phyloP scores from a whole-genome alignment of 2,888 invertebrate genomes.

The Pandemis heparana region DNA sequence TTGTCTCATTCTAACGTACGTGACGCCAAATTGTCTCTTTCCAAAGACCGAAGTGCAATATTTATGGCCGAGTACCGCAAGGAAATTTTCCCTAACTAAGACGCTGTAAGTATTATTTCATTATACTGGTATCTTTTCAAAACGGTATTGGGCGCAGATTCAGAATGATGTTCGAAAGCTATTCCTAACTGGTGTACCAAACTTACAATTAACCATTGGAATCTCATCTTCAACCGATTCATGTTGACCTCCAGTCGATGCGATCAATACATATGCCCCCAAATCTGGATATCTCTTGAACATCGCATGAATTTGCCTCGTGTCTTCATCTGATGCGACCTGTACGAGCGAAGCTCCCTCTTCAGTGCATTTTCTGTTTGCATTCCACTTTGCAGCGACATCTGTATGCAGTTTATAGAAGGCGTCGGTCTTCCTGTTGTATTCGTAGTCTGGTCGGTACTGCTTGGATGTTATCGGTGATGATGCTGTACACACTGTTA shows the following conservation, averaged over 20 bases:
- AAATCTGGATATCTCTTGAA: conserved; percentile 40
- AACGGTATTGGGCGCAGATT: too few relatives aligned
- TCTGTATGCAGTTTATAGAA: neutral
- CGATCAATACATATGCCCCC: conserved; percentile 25
- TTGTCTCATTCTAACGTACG: too few relatives aligned
- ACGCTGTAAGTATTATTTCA: too few relatives aligned
- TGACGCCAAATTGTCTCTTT: too few relatives aligned
- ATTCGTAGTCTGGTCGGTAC: conserved; percentile 40
- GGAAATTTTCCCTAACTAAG: too few relatives aligned
- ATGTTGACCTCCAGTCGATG: conserved; percentile 24
- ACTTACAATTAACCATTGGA: conserved; percentile 35
- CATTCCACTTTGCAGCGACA: neutral
- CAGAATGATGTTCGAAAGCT: too few relatives aligned
- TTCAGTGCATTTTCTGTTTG: neutral
- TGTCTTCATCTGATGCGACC: neutral
- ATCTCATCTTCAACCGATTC: conserved; percentile 33
- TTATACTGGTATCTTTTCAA: too few relatives aligned
- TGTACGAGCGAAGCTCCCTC: neutral
- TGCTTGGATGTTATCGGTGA: conserved; percentile 16
- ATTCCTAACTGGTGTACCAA: neutral
- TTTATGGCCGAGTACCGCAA: too few relatives aligned
- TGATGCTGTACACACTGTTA: neutral
- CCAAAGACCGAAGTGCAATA: too few relatives aligned
- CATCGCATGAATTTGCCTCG: conserved; percentile 8
- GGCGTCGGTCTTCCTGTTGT: conserved; percentile 19